phyloP scores from a whole-genome alignment of 2,113 vertebrate genomes.

The Rhynchomys soricoides region DNA sequence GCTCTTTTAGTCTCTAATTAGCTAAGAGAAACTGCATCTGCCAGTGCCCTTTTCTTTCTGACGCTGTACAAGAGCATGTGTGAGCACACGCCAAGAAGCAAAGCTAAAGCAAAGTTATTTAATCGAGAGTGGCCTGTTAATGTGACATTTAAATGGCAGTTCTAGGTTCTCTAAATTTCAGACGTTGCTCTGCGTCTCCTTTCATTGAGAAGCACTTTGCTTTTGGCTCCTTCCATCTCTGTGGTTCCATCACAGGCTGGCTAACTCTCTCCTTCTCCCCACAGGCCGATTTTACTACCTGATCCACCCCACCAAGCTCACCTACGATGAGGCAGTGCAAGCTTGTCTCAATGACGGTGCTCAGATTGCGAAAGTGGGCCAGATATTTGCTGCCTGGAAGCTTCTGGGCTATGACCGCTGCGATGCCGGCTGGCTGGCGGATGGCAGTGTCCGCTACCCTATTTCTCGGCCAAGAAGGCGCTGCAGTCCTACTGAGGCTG shows the following conservation, averaged over 20 bases:
- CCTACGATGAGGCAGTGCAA: conserved; percentile 91
- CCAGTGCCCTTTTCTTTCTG: conserved; percentile 13
- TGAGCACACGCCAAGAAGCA: conserved; percentile 42
- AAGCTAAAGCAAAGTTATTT: conserved; percentile 5
- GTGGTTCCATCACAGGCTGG: rapidly evolving
- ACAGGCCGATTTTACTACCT: conserved; percentile 94
- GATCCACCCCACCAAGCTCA: conserved; percentile 92
- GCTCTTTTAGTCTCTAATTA: conserved; percentile 73
- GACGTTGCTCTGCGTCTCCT: too few relatives aligned
- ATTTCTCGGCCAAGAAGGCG: conserved; percentile 94
- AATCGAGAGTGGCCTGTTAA: not conserved
- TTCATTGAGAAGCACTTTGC: not conserved
- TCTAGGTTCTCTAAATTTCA: not conserved
- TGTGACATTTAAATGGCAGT: not conserved
- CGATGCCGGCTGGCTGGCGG: conserved; percentile 96
- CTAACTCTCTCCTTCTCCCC: conserved; percentile 11
- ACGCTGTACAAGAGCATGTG: conserved; percentile 27
- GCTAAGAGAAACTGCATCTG: conserved; percentile 60
- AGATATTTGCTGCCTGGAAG: conserved; percentile 96
- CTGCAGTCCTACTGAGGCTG: conserved; percentile 96
- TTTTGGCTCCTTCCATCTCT: not conserved
- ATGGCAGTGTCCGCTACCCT: conserved; percentile 97
- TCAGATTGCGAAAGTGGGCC: conserved; percentile 96
- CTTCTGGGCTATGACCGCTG: conserved; percentile 95
- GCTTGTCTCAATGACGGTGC: conserved; percentile 91